A percentile compares a stretch with the other conserved stretches of the same genome.
These are phyloP conservation scores for Sebastes glaucus DNA, from an alignment of 2,797 vertebrate genomes.

Conservation along the genomic window DNA sequence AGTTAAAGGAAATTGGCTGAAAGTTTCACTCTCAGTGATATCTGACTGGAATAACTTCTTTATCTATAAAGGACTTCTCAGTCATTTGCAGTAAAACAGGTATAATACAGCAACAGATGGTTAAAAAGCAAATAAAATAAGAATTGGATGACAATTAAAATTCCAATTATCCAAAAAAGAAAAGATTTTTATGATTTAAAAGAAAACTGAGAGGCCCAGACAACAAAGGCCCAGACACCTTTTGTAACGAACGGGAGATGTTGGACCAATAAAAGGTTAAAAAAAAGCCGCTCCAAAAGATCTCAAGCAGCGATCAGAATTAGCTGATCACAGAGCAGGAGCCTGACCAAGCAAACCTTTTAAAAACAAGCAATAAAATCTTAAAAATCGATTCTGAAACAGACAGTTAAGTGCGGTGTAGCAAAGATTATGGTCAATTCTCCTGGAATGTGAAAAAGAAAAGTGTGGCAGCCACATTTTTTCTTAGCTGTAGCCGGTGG, in stretches of 20 bases:
- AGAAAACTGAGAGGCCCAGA: not conserved
- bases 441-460: not conserved
- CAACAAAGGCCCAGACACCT: not conserved
- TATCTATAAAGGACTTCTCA: not conserved
- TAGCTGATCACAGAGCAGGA: not conserved
- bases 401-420: not conserved
- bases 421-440: not conserved
- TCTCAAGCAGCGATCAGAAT: not conserved
- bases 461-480: not conserved
- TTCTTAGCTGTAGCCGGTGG: not conserved
- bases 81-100: not conserved
- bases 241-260: not conserved
- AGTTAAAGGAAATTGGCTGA: not conserved
- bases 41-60: not conserved
- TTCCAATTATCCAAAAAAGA: not conserved
- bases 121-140: not conserved
- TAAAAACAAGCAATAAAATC: slow-evolving; percentile 14
- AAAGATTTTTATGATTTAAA: not conserved
- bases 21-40: not conserved
- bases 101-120: not conserved
- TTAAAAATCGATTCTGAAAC: not conserved
- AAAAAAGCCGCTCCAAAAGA: fast-evolving
- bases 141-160: not conserved
- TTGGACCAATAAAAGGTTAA: not conserved
- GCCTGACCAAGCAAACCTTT: slow-evolving; percentile 3